Conservation (phyloP, 2,113 vertebrate genomes). For the Melozone crissalis region DNA sequence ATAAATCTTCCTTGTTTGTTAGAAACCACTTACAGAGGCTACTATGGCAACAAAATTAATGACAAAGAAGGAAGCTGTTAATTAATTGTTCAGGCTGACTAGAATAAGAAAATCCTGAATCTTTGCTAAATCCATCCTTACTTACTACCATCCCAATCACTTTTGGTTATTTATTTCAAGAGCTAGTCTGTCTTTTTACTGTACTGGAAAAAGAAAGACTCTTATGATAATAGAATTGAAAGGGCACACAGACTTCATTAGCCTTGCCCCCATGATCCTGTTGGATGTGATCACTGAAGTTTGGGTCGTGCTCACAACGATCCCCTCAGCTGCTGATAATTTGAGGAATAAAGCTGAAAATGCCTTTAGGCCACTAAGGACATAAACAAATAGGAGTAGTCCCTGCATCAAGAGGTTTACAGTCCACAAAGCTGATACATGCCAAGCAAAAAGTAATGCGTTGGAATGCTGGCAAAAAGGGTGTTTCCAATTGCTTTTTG, state of each 20-base stretch:
- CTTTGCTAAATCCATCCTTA: neutral
- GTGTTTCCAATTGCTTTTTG: neutral
- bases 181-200: neutral
- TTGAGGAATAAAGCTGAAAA: neutral
- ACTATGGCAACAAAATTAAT: conserved; percentile 62
- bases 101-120: conserved; percentile 32
- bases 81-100: conserved; percentile 46
- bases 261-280: neutral
- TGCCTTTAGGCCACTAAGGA: neutral
- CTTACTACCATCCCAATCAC: neutral
- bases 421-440: neutral
- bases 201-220: neutral
- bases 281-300: neutral
- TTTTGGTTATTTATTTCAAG: conserved; percentile 32
- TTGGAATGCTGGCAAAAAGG: neutral
- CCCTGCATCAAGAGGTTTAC: neutral
- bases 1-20: conserved; percentile 33
- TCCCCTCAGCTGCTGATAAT: neutral
- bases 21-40: conserved; percentile 23
- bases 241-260: neutral
- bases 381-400: neutral
- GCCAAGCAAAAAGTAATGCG: neutral
- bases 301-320: neutral
- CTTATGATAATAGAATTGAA: neutral
- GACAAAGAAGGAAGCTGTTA: conserved; percentile 41